A percentile compares a stretch with the other conserved stretches of the same genome.
phyloP scores from a whole-genome alignment of 2,888 invertebrate genomes.

The Ormyrus thymus region DNA sequence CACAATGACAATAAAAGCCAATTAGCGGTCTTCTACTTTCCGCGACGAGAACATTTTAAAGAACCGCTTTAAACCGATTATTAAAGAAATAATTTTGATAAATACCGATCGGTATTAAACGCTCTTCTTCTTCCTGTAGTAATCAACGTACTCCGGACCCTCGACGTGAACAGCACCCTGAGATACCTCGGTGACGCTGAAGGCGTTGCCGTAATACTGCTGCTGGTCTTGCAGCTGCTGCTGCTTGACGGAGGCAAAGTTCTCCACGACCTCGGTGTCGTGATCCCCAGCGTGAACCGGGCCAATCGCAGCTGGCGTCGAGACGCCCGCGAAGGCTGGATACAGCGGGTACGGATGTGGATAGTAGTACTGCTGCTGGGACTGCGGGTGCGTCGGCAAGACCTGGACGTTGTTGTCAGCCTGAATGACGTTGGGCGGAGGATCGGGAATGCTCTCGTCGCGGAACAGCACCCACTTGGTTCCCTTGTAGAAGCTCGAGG shows the following conservation, averaged over 20 bases:
- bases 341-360: no score
- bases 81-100: not conserved
- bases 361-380: not conserved
- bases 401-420: slow-evolving; percentile 42
- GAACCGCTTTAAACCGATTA: not conserved
- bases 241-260: no score
- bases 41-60: no score
- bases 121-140: slow-evolving; percentile 35
- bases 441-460: slow-evolving; percentile 26
- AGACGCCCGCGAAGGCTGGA: no score
- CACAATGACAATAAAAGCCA: no score
- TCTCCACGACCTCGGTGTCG: no score
- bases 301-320: no score
- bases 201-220: not conserved
- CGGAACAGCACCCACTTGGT: slow-evolving; percentile 54
- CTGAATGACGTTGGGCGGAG: slow-evolving; percentile 30
- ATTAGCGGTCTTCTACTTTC: no score
- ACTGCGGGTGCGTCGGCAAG: slow-evolving; percentile 9
- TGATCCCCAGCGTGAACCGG: no score
- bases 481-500: slow-evolving; percentile 52
- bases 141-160: slow-evolving; percentile 6
- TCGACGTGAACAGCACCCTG: not conserved
- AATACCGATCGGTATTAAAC: not conserved
- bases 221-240: not conserved
- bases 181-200: slow-evolving; percentile 1